Percentiles rank a stretch among this genome's conserved stretches.
Evolutionary conservation across 2,888 invertebrate genomes (phyloP).

Genomic region (Chrysolina oricalcia): DNA sequence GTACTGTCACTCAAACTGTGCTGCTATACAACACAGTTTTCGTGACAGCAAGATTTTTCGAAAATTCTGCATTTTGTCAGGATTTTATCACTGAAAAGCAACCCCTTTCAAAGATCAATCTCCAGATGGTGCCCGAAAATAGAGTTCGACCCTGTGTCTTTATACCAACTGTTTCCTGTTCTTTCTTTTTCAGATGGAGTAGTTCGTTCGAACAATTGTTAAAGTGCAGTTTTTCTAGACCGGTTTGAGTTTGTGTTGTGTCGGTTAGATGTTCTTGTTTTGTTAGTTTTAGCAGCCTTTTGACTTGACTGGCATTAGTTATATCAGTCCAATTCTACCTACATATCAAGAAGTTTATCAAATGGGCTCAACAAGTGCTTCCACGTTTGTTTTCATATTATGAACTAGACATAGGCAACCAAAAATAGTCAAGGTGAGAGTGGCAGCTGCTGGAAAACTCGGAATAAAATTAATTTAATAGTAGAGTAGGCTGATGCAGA

Average conservation of each 20-base stretch:
- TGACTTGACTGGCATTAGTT: background rate
- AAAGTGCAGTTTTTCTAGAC: background rate
- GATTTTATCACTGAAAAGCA: too few relatives aligned
- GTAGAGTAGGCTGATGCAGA: background rate
- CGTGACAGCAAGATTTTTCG: too few relatives aligned
- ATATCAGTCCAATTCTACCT: background rate
- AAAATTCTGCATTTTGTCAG: too few relatives aligned
- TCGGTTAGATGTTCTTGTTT: background rate
- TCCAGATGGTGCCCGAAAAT: background rate
- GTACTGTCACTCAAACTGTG: too few relatives aligned
- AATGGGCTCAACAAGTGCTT: slow-evolving; percentile 19
- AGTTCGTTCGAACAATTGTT: background rate
- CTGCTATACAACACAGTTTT: too few relatives aligned
- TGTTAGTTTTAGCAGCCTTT: background rate
- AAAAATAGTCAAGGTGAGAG: slow-evolving; percentile 20
- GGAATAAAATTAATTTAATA: too few relatives aligned
- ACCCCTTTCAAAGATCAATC: too few relatives aligned
- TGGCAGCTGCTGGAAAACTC: background rate
- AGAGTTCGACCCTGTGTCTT: background rate
- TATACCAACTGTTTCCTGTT: slow-evolving; percentile 16
- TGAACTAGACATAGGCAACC: slow-evolving; percentile 7
- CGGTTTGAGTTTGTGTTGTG: background rate
- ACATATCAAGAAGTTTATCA: background rate
- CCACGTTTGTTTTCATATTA: background rate
- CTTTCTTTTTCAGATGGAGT: background rate